Percentiles rank a stretch among this genome's conserved stretches.
Evolutionary conservation across 37 sponge, comb jelly and placozoan genomes (phyloP).

Genomic region (Cliona cf. orientalis): DNA sequence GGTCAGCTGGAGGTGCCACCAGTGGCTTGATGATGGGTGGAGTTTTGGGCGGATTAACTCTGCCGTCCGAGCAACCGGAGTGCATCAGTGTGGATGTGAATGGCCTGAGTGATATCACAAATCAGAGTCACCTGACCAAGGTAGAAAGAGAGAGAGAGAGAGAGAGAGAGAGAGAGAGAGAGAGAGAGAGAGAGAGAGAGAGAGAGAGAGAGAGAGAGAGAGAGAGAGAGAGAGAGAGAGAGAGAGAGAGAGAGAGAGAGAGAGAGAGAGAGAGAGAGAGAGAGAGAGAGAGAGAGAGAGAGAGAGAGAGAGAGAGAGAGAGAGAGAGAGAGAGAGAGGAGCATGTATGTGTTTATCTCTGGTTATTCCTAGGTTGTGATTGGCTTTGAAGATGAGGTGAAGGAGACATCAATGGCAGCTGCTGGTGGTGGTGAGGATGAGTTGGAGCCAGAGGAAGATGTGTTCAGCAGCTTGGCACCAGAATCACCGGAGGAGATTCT

Average conservation of each 20-base stretch:
- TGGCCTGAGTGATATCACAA: not conserved
- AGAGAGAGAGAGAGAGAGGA: no score
- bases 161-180: not conserved
- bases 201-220: not conserved
- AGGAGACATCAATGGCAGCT: not conserved
- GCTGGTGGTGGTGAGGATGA: not conserved
- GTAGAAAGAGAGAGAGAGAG: conserved; percentile 53
- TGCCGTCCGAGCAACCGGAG: not conserved
- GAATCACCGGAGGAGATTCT: not conserved
- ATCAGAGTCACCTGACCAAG: conserved; percentile 45
- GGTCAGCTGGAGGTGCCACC: not conserved
- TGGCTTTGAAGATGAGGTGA: no score
- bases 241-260: not conserved
- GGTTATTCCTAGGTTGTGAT: no score
- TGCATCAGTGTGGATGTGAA: not conserved
- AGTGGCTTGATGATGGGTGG: no score
- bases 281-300: not conserved
- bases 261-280: not conserved
- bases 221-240: not conserved
- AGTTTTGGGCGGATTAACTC: no score
- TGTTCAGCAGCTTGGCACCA: not conserved
- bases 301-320: no score
- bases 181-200: not conserved
- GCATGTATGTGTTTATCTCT: no score
- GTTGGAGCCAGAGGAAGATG: not conserved